Evolutionary conservation across 1,140 invertebrate genomes (phyloP), one percentile per base, ranked within the genome.

Genomic region (Nylanderia fulva): DNA sequence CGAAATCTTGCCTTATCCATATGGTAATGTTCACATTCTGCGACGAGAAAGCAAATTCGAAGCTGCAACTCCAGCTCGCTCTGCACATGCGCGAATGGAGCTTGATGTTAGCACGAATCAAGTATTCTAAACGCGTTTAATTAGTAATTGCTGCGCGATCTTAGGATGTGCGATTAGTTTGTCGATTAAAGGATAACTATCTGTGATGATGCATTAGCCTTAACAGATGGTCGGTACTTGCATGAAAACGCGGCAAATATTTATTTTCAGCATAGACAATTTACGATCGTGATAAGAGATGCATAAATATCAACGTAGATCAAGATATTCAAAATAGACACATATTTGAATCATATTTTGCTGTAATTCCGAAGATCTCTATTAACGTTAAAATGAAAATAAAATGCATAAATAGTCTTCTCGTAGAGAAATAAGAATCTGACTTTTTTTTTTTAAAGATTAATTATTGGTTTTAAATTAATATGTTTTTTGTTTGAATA

Each of bases 1-100:
- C 77, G 83, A 88, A 77, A 89, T 86, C 61, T 72, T 60, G 36
- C 63, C 66, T 80, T 63, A 84, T 86, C 77, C 87, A 58, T 80
- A 84, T 54, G 79, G 56, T 84, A 86, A 89, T 89, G 39, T 42
- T 45, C 42, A 39, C 33, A 48, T 15, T 63, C 75, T 42, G 54
- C 42, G 42, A 27, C 42, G 42, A 48, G 75, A 0, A 68, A 52
- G 76, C 52, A 74, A 85, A 85, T 83, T 74, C 58, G 54, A 33
- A 69, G 68, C 39, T 82, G 76, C 71, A 69, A 48, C 54, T 85
- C 68, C 52, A 63, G 42, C n/a, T 15, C 13, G 42, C n/a, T 15
- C 13, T 68, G 64, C 52, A 69, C 42, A 61, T 64, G 71, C 56
- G 64, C 77, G 66, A 66, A 18, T 42, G 1, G 15, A 27, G 56